Conservation (phyloP, 2,113 vertebrate genomes). For the Macquaria ambigua region DNA sequence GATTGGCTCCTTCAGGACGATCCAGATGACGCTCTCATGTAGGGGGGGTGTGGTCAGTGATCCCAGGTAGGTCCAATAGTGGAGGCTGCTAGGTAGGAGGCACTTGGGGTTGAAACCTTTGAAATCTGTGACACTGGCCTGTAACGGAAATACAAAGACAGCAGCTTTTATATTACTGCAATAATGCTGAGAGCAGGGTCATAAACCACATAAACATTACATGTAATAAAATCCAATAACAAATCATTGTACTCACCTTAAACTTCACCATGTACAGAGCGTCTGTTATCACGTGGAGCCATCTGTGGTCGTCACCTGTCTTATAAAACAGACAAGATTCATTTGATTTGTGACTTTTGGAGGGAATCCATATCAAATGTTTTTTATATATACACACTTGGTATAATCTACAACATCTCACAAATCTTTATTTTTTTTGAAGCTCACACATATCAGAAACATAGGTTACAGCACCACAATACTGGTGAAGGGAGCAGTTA, state of each 20-base stretch:
- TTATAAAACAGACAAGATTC: constrained; percentile 68
- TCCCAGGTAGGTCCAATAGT: constrained; percentile 96
- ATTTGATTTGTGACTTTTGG: background rate
- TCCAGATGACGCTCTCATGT: constrained; percentile 94
- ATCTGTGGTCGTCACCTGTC: constrained; percentile 89
- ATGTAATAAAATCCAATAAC: background rate
- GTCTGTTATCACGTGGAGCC: constrained; percentile 93
- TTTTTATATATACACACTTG: background rate
- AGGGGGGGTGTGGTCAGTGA: constrained; percentile 96
- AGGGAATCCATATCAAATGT: background rate
- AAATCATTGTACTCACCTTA: constrained; percentile 85
- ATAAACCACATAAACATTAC: background rate
- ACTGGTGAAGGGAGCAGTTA: background rate
- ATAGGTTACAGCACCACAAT: background rate
- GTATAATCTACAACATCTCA: background rate
- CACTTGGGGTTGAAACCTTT: constrained; percentile 93
- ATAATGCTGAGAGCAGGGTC: background rate
- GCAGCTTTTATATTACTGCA: background rate
- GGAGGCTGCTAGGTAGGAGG: constrained; percentile 91
- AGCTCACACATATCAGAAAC: background rate
- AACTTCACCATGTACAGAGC: constrained; percentile 96
- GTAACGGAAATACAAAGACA: constrained; percentile 15
- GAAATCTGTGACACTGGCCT: constrained; percentile 92
- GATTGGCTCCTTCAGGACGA: constrained; percentile 93
- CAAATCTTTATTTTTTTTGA: background rate